These are phyloP conservation scores for Troides helena DNA, from an alignment of 2,888 invertebrate species.

Conservation along the genomic window DNA sequence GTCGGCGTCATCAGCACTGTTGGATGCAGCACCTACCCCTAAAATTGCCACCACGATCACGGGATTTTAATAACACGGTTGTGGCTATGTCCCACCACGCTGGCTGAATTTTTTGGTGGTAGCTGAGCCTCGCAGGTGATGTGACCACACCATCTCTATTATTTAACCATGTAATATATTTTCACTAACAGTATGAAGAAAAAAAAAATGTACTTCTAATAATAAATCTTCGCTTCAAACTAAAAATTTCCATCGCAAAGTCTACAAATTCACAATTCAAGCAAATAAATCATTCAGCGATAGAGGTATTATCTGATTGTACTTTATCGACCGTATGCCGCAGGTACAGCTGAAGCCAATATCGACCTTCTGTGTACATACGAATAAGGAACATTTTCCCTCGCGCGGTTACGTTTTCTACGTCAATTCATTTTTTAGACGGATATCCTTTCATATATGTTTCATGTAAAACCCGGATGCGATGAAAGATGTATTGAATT, in stretches of 20 bases:
- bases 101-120: too few species aligned
- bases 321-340: constrained; percentile 18
- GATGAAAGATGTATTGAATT: background rate
- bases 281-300: constrained; percentile 25
- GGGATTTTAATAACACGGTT: too few species aligned
- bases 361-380: background rate
- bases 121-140: too few species aligned
- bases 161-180: too few species aligned
- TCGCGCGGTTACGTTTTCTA: background rate
- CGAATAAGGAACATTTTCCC: background rate
- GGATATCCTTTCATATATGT: constrained; percentile 9
- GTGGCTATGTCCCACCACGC: too few species aligned
- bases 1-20: too few species aligned
- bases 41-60: too few species aligned
- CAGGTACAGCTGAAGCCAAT: background rate
- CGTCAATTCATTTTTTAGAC: background rate
- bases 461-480: constrained; percentile 5
- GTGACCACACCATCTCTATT: too few species aligned
- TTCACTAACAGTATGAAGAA: background rate
- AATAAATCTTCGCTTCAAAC: constrained; percentile 7
- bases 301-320: constrained; percentile 24
- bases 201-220: background rate
- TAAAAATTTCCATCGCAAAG: constrained; percentile 21
- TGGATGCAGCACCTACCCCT: too few species aligned
- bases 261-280: constrained; percentile 26